Evolutionary conservation across 1,140 invertebrate species (phyloP).

Genomic region (Apis florea): DNA sequence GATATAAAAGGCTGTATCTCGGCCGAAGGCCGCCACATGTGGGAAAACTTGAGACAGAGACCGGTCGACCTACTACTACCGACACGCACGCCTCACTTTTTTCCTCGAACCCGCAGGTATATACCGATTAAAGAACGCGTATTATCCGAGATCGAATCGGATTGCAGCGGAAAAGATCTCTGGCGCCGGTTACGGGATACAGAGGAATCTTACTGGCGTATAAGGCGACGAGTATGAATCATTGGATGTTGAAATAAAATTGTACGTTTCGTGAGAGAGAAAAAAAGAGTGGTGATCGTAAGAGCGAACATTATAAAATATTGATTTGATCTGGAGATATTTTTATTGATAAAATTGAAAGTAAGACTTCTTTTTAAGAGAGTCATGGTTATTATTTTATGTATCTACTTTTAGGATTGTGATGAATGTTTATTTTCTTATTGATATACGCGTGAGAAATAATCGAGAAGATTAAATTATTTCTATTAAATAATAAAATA

Average conservation of each 20-base stretch:
- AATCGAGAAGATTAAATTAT: no score
- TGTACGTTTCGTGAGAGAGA: no score
- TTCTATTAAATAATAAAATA: no score
- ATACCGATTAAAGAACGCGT: constrained; percentile 11
- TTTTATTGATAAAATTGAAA: no score
- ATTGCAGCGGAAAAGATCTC: constrained; percentile 7
- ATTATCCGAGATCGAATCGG: constrained; percentile 17
- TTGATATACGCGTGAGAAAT: no score
- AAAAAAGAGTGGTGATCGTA: no score
- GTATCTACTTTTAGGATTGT: no score
- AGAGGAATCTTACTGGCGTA: background rate
- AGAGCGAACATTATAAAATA: no score
- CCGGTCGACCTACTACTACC: constrained; percentile 13
- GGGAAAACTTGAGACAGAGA: constrained; percentile 41
- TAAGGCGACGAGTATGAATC: background rate
- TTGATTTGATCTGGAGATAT: no score
- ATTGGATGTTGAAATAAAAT: background rate
- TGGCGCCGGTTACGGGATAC: background rate
- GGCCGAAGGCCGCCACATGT: constrained; percentile 26
- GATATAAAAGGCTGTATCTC: constrained; percentile 40
- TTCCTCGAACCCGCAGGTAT: background rate
- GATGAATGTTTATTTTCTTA: no score
- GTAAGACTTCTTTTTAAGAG: no score
- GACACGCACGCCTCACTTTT: constrained; percentile 1
- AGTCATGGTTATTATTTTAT: no score